Conservation (phyloP, 2,888 invertebrate genomes). For the Strigamia maritima region DNA sequence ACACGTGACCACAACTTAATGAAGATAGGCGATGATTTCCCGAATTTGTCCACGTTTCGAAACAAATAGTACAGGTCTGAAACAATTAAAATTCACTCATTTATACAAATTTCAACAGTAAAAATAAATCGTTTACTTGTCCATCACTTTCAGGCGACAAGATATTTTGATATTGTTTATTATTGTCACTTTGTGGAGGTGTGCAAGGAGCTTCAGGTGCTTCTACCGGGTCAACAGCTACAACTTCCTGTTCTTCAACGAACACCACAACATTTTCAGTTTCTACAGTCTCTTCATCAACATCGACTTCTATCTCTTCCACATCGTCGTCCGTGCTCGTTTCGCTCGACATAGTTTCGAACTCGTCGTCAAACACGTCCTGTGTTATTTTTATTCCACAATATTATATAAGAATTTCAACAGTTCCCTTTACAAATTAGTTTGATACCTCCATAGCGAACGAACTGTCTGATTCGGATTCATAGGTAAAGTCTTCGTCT, state of each 20-base stretch:
- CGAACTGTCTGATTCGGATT: neutral
- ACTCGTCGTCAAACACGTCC: neutral
- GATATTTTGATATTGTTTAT: neutral
- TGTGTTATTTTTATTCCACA: neutral
- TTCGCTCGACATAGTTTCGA: neutral
- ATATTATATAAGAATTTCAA: neutral
- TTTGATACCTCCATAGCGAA: neutral
- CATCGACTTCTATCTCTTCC: neutral
- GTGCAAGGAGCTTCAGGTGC: neutral
- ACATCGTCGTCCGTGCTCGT: neutral
- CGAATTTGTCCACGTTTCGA: conserved; percentile 80
- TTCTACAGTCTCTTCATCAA: neutral
- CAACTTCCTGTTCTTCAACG: neutral
- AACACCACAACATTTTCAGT: neutral
- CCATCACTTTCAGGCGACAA: neutral
- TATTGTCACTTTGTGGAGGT: neutral
- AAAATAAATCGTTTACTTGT: neutral
- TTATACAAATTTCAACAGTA: neutral
- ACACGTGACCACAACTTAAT: conserved; percentile 87
- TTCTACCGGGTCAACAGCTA: neutral
- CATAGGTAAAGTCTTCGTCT: neutral
- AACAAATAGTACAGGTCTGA: conserved; percentile 77
- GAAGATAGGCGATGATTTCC: conserved; percentile 83
- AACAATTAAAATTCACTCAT: neutral
- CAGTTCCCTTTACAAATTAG: neutral